A percentile compares a stretch with the other conserved stretches of the same genome.
Conservation (phyloP, 1,140 invertebrate genomes). For the Papilio xuthus region DNA sequence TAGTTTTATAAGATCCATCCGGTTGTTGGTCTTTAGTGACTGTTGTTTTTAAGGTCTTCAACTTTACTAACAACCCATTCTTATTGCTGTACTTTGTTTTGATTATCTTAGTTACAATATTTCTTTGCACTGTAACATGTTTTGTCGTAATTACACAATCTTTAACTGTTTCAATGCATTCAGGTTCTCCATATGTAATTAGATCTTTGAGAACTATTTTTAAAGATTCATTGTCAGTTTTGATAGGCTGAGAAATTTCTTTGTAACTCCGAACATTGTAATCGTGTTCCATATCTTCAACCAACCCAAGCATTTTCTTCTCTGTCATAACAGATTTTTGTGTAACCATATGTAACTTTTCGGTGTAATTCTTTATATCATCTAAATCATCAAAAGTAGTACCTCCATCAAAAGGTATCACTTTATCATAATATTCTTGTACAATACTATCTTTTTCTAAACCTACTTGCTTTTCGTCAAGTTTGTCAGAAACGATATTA, state of each 20-base stretch:
- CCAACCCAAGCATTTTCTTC: conserved; percentile 12
- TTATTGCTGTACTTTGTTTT: conserved; percentile 22
- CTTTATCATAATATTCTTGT: conserved; percentile 39
- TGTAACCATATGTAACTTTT: conserved; percentile 17
- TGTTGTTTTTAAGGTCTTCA: conserved; percentile 10
- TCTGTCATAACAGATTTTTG: conserved; percentile 14
- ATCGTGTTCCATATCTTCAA: conserved; percentile 5
- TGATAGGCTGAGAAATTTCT: conserved; percentile 24
- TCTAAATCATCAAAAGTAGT: conserved; percentile 4
- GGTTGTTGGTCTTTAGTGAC: conserved; percentile 22
- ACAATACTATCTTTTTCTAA: conserved; percentile 59
- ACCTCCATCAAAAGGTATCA: conserved; percentile 22
- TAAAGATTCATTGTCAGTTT: conserved; percentile 19
- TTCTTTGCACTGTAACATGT: background rate
- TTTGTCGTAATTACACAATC: conserved; percentile 9
- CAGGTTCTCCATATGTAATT: conserved; percentile 6
- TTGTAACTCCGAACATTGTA: background rate
- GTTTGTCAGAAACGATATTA: conserved; percentile 67
- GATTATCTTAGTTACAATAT: conserved; percentile 24
- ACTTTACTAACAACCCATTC: conserved; percentile 21
- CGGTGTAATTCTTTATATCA: background rate
- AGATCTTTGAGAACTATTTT: conserved; percentile 30
- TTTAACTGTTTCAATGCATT: conserved; percentile 17
- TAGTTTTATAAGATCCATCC: conserved; percentile 7
- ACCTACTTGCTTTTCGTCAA: conserved; percentile 71